Percentiles rank a stretch among this genome's conserved stretches.
phyloP scores from a whole-genome alignment of 1,140 invertebrate genomes.

The Zeugodacus cucurbitae region DNA sequence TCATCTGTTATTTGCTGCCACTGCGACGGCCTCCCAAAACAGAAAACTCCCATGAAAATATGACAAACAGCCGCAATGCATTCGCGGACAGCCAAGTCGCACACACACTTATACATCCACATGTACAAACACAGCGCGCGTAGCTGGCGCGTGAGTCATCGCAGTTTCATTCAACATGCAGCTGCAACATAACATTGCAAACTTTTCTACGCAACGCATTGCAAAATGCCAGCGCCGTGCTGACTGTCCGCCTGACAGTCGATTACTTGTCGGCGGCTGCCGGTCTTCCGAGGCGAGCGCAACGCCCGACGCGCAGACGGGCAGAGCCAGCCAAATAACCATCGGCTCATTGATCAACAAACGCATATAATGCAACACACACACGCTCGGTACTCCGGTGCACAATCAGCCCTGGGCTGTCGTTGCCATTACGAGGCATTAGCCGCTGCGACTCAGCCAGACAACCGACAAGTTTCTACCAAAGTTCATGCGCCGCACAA shows the following conservation, averaged over 20 bases:
- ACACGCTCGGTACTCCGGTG: neutral
- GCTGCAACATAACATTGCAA: conserved; percentile 21
- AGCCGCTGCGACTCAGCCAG: neutral
- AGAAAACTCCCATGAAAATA: conserved; percentile 35
- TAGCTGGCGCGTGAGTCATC: conserved; percentile 18
- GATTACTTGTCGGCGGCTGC: neutral
- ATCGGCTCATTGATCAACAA: conserved; percentile 27
- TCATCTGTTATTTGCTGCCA: conserved; percentile 24
- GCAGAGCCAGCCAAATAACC: neutral
- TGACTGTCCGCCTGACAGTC: conserved; percentile 15
- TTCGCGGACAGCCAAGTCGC: neutral
- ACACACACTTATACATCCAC: neutral
- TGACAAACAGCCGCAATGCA: conserved; percentile 8
- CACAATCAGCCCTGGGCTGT: neutral
- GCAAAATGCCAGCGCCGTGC: conserved; percentile 22
- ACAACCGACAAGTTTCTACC: neutral
- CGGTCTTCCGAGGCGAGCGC: neutral
- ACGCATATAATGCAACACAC: neutral
- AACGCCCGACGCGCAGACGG: neutral
- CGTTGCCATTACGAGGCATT: neutral
- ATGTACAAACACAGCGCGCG: neutral
- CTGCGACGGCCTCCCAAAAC: neutral
- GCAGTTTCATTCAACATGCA: neutral
- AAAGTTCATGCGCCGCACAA: conserved; percentile 29
- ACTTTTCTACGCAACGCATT: conserved; percentile 31